Evolutionary conservation across 2,113 vertebrate genomes (phyloP), one percentile per base, ranked within the genome.

Genomic region (Gavia stellata): DNA sequence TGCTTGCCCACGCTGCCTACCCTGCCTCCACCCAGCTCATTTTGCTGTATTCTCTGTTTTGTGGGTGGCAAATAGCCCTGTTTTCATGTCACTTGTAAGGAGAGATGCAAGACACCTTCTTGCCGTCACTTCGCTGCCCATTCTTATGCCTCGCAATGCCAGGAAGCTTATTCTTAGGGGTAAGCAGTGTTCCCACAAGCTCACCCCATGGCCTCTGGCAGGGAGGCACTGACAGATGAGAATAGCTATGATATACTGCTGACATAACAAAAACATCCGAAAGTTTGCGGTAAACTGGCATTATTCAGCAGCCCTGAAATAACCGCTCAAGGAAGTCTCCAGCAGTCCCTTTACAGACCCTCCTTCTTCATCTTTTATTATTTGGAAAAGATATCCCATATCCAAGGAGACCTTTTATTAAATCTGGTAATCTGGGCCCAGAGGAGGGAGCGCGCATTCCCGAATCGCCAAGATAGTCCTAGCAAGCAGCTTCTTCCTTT

Each of bases 81-180:
- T 42, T 83, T 67, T 70, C 49, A 58, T 61, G 44, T 5, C 10
- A 55, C 25, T 73, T 73, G 21, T 28, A 61, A 49, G 50, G 24
- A 89, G 20, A 66, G 12, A 26, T 0, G 2, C 56, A 53, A 78
- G 55, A 49, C 2, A 0, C 38, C 72, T 47, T 67, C 71, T 38
- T 45, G 34, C 16, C 4, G 2, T 38, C 0, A 0, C 11, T 83
- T 44, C 1, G 1, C 28, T 83, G 61, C 23, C 66, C 6, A 2
- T 65, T 61, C 42, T 44, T 21, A 12, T 24, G 31, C 28, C n/a
- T 81, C 1, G 1, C 29, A 42, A 28, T 18, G 34, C 36, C 74
- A 67, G 19, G 19, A 75, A 36, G 12, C 5, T 38, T 58, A n/a
- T n/a, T 55, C 65, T 88, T 31, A 31, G 40, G 25, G 13, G 6